Evolutionary conservation across 1,140 invertebrate genomes (phyloP).

Genomic region (Bombus turneri): DNA sequence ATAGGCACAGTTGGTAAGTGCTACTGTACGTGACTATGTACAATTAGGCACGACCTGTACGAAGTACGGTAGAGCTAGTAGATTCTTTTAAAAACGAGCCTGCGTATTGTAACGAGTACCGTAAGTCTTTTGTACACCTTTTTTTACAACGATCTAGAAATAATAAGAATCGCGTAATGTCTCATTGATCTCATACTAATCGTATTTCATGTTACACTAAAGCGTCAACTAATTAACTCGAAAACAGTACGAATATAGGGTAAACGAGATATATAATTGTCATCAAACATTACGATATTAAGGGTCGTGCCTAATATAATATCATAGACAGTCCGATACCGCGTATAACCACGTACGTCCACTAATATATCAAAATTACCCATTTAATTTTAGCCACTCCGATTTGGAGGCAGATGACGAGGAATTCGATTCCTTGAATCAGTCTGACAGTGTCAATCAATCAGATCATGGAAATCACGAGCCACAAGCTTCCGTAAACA

Average conservation of each 20-base stretch:
- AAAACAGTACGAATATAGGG: not conserved
- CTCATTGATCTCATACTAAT: not conserved
- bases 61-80: conserved; percentile 70
- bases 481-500: conserved; percentile 61
- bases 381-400: conserved; percentile 81
- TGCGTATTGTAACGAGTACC: conserved; percentile 55
- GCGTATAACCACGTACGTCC: not conserved
- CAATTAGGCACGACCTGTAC: conserved; percentile 71
- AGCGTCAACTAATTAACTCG: conserved; percentile 1
- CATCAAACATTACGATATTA: conserved; percentile 22
- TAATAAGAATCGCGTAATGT: not conserved
- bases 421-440: conserved; percentile 81
- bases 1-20: conserved; percentile 69
- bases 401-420: conserved; percentile 87
- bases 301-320: conserved; percentile 67
- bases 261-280: not conserved
- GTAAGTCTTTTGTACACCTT: conserved; percentile 47
- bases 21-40: conserved; percentile 56
- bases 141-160: conserved; percentile 11
- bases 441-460: conserved; percentile 76
- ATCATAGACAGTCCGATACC: conserved; percentile 36
- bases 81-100: conserved; percentile 59
- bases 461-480: conserved; percentile 73
- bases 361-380: conserved; percentile 42
- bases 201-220: conserved; percentile 1